phyloP scores from a whole-genome alignment of 2,113 vertebrate genomes.

The Neotragus pygmaeus region DNA sequence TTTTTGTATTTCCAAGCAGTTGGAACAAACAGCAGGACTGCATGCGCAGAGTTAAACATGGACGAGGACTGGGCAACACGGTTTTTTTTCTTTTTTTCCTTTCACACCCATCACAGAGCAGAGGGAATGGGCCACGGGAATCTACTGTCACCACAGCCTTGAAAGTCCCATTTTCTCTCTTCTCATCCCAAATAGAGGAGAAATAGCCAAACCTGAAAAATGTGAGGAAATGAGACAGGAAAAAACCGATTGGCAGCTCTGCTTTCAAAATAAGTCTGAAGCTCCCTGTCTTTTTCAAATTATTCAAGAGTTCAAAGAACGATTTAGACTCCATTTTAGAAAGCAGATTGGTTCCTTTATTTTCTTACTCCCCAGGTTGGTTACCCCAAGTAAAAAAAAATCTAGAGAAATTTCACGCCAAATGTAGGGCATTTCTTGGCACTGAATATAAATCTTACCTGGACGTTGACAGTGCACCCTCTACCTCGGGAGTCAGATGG shows the following conservation, averaged over 20 bases:
- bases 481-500: neutral
- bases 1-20: neutral
- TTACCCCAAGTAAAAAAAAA: no score
- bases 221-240: neutral
- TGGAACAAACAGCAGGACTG: neutral
- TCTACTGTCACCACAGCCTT: rapidly evolving
- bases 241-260: neutral
- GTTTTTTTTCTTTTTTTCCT: neutral
- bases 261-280: neutral
- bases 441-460: neutral
- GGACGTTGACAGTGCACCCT: neutral
- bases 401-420: neutral
- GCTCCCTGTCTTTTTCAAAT: neutral
- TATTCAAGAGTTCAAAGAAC: neutral
- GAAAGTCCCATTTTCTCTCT: neutral
- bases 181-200: neutral
- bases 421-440: neutral
- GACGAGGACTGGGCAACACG: rapidly evolving
- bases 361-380: neutral
- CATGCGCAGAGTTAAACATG: rapidly evolving
- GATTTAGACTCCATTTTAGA: neutral
- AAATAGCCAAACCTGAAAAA: neutral
- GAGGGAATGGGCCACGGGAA: rapidly evolving
- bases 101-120: neutral
- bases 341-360: neutral